These are phyloP conservation scores for Etheostoma spectabile DNA, from an alignment of 2,113 vertebrate genomes.

Conservation along the genomic window DNA sequence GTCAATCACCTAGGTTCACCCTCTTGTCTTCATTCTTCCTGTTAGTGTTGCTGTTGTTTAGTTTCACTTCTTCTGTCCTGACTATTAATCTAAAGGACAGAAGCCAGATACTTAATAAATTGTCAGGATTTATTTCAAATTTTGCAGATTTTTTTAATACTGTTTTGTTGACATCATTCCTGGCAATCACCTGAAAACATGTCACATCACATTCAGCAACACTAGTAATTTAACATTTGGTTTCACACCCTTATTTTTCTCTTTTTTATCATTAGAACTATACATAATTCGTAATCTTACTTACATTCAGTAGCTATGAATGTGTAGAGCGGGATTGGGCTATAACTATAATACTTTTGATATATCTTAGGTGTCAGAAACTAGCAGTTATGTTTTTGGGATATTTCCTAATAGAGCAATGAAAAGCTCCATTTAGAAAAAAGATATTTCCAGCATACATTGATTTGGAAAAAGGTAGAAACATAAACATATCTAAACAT, in stretches of 20 bases:
- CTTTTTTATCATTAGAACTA: neutral
- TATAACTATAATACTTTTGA: too few species aligned
- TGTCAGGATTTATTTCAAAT: neutral
- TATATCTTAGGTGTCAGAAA: neutral
- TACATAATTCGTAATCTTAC: neutral
- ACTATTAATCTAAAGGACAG: neutral
- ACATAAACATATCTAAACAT: too few species aligned
- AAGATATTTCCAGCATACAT: too few species aligned
- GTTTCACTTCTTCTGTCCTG: slow-evolving; percentile 6
- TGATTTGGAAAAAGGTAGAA: too few species aligned
- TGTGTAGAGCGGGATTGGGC: too few species aligned
- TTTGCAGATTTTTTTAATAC: too few species aligned
- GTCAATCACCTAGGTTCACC: neutral
- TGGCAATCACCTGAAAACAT: neutral
- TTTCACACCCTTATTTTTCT: neutral
- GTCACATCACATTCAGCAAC: neutral
- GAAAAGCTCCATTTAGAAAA: too few species aligned
- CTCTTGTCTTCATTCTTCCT: neutral
- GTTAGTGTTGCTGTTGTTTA: neutral
- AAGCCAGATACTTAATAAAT: too few species aligned
- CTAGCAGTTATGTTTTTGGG: too few species aligned
- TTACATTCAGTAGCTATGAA: neutral
- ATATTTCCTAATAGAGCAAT: neutral
- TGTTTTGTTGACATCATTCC: neutral
- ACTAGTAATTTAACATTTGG: neutral